These are phyloP conservation scores for Bombus waltoni DNA, from an alignment of 1,140 invertebrate species.

Conservation along the genomic window DNA sequence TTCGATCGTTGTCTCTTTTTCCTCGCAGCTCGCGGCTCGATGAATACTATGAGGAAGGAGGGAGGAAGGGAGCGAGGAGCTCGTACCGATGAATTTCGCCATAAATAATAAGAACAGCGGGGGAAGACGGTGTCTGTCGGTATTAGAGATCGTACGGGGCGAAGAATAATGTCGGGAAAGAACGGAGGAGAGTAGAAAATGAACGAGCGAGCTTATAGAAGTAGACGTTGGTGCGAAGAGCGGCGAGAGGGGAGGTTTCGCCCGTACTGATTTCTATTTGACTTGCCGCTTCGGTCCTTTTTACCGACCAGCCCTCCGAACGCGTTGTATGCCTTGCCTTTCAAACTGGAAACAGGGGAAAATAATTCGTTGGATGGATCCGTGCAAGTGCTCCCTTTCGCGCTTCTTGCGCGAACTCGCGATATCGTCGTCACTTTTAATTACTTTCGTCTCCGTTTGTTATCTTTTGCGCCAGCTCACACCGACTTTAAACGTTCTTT, in stretches of 20 bases:
- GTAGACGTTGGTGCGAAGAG: constrained; percentile 42
- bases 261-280: constrained; percentile 53
- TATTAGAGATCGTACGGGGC: constrained; percentile 53
- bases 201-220: constrained; percentile 44
- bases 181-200: constrained; percentile 23
- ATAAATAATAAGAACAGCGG: constrained; percentile 61
- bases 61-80: too few relatives aligned
- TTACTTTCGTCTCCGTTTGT: constrained; percentile 35
- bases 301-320: constrained; percentile 1
- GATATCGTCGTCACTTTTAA: constrained; percentile 39
- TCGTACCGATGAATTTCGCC: constrained; percentile 37
- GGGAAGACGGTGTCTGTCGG: constrained; percentile 48
- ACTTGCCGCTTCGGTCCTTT: not conserved
- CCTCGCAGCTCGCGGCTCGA: not conserved
- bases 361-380: constrained; percentile 35
- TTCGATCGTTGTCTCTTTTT: not conserved
- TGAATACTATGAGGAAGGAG: not conserved
- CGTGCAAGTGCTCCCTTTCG: not conserved
- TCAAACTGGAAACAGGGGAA: not conserved
- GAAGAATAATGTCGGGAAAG: constrained; percentile 33
- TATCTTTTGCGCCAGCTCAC: not conserved
- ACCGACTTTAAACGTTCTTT: not conserved
- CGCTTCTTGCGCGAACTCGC: not conserved
- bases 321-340: constrained; percentile 8
- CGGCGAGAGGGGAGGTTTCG: not conserved